These are phyloP conservation scores for Calliopum simillimum DNA, from an alignment of 2,888 invertebrate species.

Conservation along the genomic window DNA sequence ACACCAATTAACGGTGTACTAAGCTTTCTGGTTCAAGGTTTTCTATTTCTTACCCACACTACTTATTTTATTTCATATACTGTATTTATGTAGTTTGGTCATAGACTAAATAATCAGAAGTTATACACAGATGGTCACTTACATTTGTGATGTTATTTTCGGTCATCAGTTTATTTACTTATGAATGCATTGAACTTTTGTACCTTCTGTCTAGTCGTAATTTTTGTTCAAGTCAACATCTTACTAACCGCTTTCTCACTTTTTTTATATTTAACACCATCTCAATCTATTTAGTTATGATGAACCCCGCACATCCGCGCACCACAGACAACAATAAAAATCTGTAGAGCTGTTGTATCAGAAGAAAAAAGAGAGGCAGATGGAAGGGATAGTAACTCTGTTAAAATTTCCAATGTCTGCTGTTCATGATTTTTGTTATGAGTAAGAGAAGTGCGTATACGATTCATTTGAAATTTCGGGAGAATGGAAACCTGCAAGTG, in stretches of 20 bases:
- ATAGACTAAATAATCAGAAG: no score
- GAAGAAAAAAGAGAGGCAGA: no score
- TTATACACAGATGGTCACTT: no score
- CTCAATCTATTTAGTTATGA: conserved; percentile 9
- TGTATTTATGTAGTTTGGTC: no score
- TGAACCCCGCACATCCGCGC: background rate
- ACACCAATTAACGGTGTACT: no score
- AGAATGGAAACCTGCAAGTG: conserved; percentile 8
- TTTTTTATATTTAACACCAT: conserved; percentile 1
- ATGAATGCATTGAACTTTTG: conserved; percentile 2
- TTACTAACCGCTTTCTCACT: background rate
- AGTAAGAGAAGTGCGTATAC: conserved; percentile 14
- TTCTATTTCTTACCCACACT: no score
- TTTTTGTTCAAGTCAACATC: conserved; percentile 2
- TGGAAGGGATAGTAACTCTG: no score
- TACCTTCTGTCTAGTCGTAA: background rate
- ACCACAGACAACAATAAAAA: conserved; percentile 16
- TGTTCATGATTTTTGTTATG: background rate
- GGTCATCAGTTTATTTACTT: background rate
- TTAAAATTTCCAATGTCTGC: background rate
- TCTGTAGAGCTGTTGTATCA: background rate
- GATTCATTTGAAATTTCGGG: conserved; percentile 8
- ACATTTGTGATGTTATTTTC: no score
- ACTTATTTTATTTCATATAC: no score
- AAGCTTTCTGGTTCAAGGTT: no score